Evolutionary conservation across 2,113 vertebrate genomes (phyloP).

Genomic region (Cochlearius cochlearius): DNA sequence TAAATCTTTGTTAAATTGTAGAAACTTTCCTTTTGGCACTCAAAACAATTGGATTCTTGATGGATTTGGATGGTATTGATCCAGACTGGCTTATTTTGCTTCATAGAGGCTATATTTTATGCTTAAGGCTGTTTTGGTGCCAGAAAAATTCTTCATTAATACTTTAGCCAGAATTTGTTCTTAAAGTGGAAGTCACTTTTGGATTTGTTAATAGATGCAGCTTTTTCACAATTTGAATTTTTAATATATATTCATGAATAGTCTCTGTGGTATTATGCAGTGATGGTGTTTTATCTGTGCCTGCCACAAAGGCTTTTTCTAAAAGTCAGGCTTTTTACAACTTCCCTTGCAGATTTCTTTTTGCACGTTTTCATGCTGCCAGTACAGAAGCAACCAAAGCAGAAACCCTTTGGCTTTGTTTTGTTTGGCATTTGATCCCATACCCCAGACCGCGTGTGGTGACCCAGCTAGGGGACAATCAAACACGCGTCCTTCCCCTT

Average conservation of each 20-base stretch:
- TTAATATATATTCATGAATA: conserved; percentile 54
- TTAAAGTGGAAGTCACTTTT: background rate
- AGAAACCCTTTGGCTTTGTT: background rate
- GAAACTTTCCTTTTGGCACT: background rate
- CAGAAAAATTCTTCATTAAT: background rate
- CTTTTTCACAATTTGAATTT: background rate
- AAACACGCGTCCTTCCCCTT: background rate
- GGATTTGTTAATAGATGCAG: conserved; percentile 13
- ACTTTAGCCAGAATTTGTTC: background rate
- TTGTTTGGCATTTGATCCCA: background rate
- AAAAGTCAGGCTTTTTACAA: background rate
- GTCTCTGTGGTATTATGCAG: background rate
- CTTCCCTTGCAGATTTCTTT: background rate
- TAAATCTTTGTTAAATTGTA: background rate
- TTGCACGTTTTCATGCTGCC: background rate
- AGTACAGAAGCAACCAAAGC: background rate
- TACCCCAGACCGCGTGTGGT: background rate
- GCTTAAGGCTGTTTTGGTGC: background rate
- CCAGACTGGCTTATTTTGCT: background rate
- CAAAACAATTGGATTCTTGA: background rate
- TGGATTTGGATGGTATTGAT: background rate
- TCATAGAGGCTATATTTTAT: background rate
- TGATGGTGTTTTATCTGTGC: conserved; percentile 36
- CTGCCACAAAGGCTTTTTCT: conserved; percentile 22
- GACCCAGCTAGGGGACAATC: background rate